Evolutionary conservation across 1,140 invertebrate genomes (phyloP).

Genomic region (Ctenoplectra terminalis): DNA sequence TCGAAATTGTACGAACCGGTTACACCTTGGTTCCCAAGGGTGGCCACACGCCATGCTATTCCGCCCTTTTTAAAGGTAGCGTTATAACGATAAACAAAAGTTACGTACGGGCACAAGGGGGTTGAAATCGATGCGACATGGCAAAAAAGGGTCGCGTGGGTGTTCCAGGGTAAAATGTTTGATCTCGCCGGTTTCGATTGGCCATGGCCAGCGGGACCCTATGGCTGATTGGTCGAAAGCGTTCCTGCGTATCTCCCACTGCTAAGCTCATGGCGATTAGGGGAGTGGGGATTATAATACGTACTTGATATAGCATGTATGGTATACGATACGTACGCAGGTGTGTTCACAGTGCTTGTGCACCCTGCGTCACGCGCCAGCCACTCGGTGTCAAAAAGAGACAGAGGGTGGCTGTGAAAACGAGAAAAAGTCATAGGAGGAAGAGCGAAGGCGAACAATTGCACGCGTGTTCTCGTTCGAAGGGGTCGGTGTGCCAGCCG

Average conservation of each 20-base stretch:
- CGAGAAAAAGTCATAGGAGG: neutral
- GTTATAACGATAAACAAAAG: constrained; percentile 45
- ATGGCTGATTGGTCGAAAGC: constrained; percentile 25
- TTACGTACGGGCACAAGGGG: constrained; percentile 36
- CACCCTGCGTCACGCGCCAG: constrained; percentile 53
- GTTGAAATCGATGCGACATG: constrained; percentile 68
- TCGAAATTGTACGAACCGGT: constrained; percentile 1
- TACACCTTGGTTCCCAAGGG: neutral
- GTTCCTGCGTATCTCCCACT: constrained; percentile 2
- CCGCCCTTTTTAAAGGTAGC: constrained; percentile 13
- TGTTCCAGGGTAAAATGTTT: constrained; percentile 57
- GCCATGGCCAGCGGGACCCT: constrained; percentile 31
- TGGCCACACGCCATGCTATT: neutral
- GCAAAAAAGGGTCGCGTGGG: constrained; percentile 56
- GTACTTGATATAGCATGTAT: constrained; percentile 4
- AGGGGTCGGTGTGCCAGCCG: neutral
- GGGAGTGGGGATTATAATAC: constrained; percentile 19
- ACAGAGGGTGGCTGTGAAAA: constrained; percentile 20
- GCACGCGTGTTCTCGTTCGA: neutral
- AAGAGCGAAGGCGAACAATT: neutral
- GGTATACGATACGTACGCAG: constrained; percentile 36
- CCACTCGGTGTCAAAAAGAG: constrained; percentile 30
- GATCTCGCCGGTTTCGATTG: constrained; percentile 45
- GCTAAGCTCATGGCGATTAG: too few species aligned
- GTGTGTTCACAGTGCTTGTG: constrained; percentile 54